Evolutionary conservation across 2,797 vertebrate species (phyloP), one percentile per base, ranked within the genome.

Genomic region (Adrianichthys oophorus): DNA sequence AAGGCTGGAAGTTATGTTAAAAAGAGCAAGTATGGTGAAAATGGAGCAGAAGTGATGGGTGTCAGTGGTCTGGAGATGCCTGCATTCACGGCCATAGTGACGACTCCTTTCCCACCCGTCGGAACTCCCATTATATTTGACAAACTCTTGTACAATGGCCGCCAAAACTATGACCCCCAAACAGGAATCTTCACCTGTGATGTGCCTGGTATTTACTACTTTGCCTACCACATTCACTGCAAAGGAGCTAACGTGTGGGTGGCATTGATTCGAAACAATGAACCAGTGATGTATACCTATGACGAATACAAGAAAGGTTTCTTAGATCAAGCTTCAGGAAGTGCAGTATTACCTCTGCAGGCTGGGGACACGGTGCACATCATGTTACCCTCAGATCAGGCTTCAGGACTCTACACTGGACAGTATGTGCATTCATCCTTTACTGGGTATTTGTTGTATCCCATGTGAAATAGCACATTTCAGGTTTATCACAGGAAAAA

Each of bases 191-290:
- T 99, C 80, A 99, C 97, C 59, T 99, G 98, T 24, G 96, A 96
- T 74, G 90, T 98, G 60, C 94, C 97, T 0, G 98, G 98, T 0
- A 90, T 99, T 84, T 99, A 99, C 87, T 99, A 99, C 85, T 99
- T 99, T 19, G 93, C 94, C 57, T 99, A 99, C 84, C 97, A 99
- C 6, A 74, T 98, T 70, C 95, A 99, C 82, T 98, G 97, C 88
- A 99, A 99, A 90, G 97, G 96, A 60, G 93, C 93, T 60, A 98
- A 96, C n/a, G 93, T 98, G 42, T 99, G 97, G 98, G 96, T 97
- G 59, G 95, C 95, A 0, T 84, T 99, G 73, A 98, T 94, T 91
- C 95, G 95, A 88, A 99, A 99, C 92, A 94, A 93, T 52, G 95
- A 99, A 85, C 95, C 97, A 2, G 86, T 97, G 67, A 98, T 98